These are phyloP conservation scores for Ameiurus melas DNA, from an alignment of 2,113 vertebrate species.

Conservation along the genomic window DNA sequence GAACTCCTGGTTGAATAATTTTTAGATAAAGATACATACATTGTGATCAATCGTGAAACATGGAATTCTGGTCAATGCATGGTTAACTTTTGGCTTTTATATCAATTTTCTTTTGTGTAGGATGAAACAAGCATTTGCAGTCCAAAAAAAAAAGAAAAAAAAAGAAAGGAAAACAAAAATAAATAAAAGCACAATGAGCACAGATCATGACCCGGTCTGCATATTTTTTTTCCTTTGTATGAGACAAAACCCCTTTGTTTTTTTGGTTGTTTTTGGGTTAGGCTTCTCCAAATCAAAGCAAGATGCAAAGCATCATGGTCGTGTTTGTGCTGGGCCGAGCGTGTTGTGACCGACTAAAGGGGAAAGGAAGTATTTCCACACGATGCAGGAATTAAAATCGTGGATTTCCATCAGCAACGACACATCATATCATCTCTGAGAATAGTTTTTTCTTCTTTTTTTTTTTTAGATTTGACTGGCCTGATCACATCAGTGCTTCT, in stretches of 20 bases:
- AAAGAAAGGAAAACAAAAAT: constrained; percentile 1
- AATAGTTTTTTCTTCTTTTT: constrained; percentile 22
- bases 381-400: constrained; percentile 8
- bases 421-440: constrained; percentile 40
- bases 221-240: constrained; percentile 74
- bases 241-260: constrained; percentile 76
- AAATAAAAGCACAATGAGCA: constrained; percentile 75
- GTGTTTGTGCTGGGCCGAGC: not conserved
- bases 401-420: constrained; percentile 47
- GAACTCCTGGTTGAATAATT: constrained; percentile 83
- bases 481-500: constrained; percentile 41
- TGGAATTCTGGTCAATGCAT: constrained; percentile 75
- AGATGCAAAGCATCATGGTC: constrained; percentile 18
- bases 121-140: constrained; percentile 79
- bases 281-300: constrained; percentile 55
- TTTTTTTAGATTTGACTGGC: constrained; percentile 33
- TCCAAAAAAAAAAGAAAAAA: constrained; percentile 48
- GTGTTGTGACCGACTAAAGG: constrained; percentile 8
- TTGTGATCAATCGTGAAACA: constrained; percentile 76
- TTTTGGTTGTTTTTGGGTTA: constrained; percentile 23
- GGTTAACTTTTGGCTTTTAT: constrained; percentile 59
- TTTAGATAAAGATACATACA: constrained; percentile 73
- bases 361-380: constrained; percentile 36
- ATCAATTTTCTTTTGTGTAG: constrained; percentile 50
- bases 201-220: constrained; percentile 75